Evolutionary conservation across 2,888 invertebrate species (phyloP).

Genomic region (Cataglyphis rosenhaueri): DNA sequence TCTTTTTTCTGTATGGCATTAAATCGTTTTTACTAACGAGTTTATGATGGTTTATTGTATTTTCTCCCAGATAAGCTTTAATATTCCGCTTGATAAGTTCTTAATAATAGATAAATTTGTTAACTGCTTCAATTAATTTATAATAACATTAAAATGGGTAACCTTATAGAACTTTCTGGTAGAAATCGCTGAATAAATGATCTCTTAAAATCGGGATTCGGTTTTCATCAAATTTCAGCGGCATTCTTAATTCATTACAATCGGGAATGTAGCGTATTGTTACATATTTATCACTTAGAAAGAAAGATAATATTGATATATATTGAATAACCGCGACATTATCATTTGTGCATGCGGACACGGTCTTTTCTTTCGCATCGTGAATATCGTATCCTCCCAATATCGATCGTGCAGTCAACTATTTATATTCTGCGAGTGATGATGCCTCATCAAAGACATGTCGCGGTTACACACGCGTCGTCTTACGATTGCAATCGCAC

Average conservation of each 20-base stretch:
- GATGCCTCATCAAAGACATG: constrained; percentile 28
- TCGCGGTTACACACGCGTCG: constrained; percentile 27
- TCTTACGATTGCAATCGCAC: constrained; percentile 63
- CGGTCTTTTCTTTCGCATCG: constrained; percentile 15
- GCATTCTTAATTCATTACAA: neutral
- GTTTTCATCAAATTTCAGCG: constrained; percentile 32
- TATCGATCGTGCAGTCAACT: constrained; percentile 39
- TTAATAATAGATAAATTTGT: constrained; percentile 37
- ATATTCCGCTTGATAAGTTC: constrained; percentile 37
- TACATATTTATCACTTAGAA: constrained; percentile 15
- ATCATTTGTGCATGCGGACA: constrained; percentile 4
- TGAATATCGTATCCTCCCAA: neutral
- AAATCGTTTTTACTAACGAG: neutral
- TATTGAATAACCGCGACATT: constrained; percentile 9
- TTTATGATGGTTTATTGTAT: neutral
- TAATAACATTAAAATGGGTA: constrained; percentile 55
- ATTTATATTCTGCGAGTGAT: constrained; percentile 17
- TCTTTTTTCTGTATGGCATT: neutral
- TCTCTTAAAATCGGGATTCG: constrained; percentile 37
- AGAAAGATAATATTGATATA: constrained; percentile 32
- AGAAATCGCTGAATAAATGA: constrained; percentile 54
- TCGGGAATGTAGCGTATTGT: neutral
- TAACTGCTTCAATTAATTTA: constrained; percentile 49
- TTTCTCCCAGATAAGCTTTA: neutral
- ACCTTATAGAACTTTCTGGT: constrained; percentile 18